phyloP scores from a whole-genome alignment of 2,113 vertebrate genomes.

The Marmota flaviventris region DNA sequence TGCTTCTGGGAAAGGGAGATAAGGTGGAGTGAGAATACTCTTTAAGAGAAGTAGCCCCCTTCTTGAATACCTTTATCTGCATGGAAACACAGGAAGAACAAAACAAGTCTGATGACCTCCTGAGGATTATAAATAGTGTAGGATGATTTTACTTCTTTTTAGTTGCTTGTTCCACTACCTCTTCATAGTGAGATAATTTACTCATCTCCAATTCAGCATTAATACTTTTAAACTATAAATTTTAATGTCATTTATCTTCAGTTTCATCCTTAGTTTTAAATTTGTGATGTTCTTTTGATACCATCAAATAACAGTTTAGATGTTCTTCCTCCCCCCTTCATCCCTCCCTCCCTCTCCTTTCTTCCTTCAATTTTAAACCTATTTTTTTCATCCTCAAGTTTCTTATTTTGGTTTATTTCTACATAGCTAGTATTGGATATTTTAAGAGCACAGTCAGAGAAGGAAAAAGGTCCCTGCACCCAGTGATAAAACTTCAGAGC shows the following conservation, averaged over 20 bases:
- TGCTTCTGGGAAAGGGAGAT: neutral
- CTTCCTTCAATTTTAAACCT: neutral
- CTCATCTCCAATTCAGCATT: neutral
- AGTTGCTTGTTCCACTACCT: neutral
- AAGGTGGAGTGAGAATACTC: neutral
- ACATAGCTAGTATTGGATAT: neutral
- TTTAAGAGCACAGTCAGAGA: neutral
- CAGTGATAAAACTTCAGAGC: neutral
- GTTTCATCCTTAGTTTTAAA: neutral
- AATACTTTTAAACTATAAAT: neutral
- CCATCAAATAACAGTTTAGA: neutral
- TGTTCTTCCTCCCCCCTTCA: neutral
- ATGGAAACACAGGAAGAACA: neutral
- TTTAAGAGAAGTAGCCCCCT: neutral
- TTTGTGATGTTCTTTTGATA: slow-evolving; percentile 37
- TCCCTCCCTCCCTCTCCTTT: neutral
- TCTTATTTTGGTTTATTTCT: neutral
- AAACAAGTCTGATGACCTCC: neutral
- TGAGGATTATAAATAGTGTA: neutral
- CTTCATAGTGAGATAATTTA: neutral
- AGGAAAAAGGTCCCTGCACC: neutral
- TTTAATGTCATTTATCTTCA: neutral
- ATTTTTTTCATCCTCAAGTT: neutral
- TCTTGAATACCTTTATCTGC: neutral
- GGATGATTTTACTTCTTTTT: neutral